phyloP scores from a whole-genome alignment of 2,888 invertebrate genomes.

The Acanthosoma haemorrhoidale region DNA sequence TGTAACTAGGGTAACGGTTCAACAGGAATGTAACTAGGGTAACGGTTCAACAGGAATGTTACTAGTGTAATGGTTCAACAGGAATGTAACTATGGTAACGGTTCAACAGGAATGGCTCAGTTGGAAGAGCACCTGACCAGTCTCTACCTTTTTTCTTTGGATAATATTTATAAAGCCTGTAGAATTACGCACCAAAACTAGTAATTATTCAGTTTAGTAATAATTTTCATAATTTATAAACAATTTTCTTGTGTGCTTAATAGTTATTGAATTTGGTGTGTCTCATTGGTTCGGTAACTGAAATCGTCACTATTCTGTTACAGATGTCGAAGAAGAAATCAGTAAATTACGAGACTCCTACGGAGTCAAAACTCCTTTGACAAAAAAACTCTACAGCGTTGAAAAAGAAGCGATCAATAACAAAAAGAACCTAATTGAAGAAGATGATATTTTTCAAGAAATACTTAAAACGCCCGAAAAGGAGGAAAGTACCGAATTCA shows the following conservation, averaged over 20 bases:
- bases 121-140: too few species aligned
- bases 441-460: neutral
- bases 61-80: too few species aligned
- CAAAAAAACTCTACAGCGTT: conserved; percentile 15
- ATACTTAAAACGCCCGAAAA: neutral
- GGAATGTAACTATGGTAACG: too few species aligned
- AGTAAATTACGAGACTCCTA: conserved; percentile 28
- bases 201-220: too few species aligned
- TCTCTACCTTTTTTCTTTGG: too few species aligned
- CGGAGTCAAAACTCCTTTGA: neutral
- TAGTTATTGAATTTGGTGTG: neutral
- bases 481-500: neutral
- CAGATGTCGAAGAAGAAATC: conserved; percentile 29
- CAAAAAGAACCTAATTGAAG: neutral
- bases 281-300: neutral
- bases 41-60: too few species aligned
- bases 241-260: neutral
- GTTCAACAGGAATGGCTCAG: too few species aligned
- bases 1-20: too few species aligned
- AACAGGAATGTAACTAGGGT: too few species aligned
- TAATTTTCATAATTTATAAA: too few species aligned
- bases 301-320: neutral
- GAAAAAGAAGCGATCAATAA: neutral
- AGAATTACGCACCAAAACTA: too few species aligned
- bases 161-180: too few species aligned